Evolutionary conservation across 2,113 vertebrate species (phyloP), one percentile per base, ranked within the genome.

Genomic region (Campylorhamphus procurvoides): DNA sequence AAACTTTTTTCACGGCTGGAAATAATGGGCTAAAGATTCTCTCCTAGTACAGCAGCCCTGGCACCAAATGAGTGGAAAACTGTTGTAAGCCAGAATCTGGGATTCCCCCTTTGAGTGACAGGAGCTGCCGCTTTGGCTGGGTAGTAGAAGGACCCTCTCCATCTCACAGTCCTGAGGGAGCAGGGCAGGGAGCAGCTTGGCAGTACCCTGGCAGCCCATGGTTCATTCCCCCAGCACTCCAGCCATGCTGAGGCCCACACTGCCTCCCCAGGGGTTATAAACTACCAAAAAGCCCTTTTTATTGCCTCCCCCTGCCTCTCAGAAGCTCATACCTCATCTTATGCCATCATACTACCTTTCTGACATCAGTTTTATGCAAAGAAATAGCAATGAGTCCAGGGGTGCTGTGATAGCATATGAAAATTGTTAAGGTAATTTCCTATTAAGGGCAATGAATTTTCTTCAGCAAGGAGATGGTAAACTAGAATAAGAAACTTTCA

Each of bases 41-140:
- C 74, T 49, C 37, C 35, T 89, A 8, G 10, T 84, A 29, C 49
- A 53, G 16, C 67, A 92, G 35, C n/a, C n/a, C 81, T 93, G 92
- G 94, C 94, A 96, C 31, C 17, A 47, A 66, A 59, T 42, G 47
- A 46, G 74, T 79, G 82, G 95, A 88, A 97, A 91, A 93, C 59
- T 80, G 35, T 75, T 85, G 67, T 85, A 94, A 94, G 14, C 39
- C 20, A 14, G 5, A 3, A 15, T 56, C 33, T 9, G 35, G 39
- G 67, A 55, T 80, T 76, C 63, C 27, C 27, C 15, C 29, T 87
- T 68, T 79, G 82, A 62, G 46, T 17, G 75, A 80, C 6, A n/a
- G 71, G 72, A 93, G n/a, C 79, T 87, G 59, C 49, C 10, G 0
- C 35, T 76, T 44, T 12, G 71, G 39, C 39, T 1, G 0, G 60